These are phyloP conservation scores for Rhogogaster chlorosoma DNA, from an alignment of 2,888 invertebrate species.

Conservation along the genomic window DNA sequence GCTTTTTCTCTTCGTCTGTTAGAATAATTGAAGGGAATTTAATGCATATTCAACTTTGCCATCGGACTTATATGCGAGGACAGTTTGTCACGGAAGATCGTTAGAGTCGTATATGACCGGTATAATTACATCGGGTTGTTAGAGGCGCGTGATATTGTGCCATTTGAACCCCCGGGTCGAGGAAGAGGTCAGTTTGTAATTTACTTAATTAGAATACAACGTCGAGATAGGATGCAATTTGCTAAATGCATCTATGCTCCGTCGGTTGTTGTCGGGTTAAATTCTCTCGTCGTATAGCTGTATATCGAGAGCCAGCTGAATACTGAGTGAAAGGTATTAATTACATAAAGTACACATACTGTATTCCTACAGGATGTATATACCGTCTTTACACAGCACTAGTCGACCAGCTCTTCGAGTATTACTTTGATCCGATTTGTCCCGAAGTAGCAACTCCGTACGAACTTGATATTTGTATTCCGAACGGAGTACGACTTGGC, in stretches of 20 bases:
- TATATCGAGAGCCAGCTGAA: neutral
- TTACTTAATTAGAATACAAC: slow-evolving; percentile 71
- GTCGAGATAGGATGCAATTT: slow-evolving; percentile 63
- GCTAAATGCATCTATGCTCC: slow-evolving; percentile 59
- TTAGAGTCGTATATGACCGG: slow-evolving; percentile 33
- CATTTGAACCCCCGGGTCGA: slow-evolving; percentile 56
- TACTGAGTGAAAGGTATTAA: slow-evolving; percentile 24
- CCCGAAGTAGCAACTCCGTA: neutral
- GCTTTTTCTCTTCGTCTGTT: neutral
- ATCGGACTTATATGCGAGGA: neutral
- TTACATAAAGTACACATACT: neutral
- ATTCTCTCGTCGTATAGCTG: neutral
- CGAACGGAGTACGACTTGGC: neutral
- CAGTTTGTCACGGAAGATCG: slow-evolving; percentile 60
- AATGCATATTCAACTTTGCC: neutral
- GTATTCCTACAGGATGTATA: neutral
- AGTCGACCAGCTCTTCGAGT: neutral
- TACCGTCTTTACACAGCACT: neutral
- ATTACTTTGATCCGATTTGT: slow-evolving; percentile 8
- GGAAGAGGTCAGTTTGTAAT: slow-evolving; percentile 66
- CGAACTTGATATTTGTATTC: slow-evolving; percentile 37
- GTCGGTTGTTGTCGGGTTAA: neutral
- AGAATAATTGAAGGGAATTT: too few relatives aligned
- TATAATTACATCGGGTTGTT: neutral
- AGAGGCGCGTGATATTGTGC: slow-evolving; percentile 16